Conservation (phyloP, 2,888 invertebrate genomes). For the Dromius quadrimaculatus region DNA sequence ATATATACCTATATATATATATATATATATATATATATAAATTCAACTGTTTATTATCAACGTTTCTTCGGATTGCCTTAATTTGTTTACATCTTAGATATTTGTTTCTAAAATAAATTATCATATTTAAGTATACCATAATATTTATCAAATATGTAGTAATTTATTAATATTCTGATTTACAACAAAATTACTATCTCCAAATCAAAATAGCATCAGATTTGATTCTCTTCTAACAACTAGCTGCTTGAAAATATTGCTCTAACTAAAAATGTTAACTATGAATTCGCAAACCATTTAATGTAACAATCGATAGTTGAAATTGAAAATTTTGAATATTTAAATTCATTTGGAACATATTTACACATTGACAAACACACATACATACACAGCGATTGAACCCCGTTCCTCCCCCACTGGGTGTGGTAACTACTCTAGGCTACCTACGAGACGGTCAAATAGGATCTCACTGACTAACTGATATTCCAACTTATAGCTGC, state of each 20-base stretch:
- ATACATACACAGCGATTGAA: constrained; percentile 47
- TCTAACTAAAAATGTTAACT: neutral
- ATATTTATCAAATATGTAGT: too few species aligned
- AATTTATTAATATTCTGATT: too few species aligned
- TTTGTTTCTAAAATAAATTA: too few species aligned
- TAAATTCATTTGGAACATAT: constrained; percentile 37
- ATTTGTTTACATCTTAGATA: too few species aligned
- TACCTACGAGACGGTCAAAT: constrained; percentile 73
- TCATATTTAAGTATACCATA: too few species aligned
- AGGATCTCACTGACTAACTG: constrained; percentile 73
- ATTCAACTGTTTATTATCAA: too few species aligned
- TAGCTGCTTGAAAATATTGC: neutral
- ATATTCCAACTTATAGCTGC: constrained; percentile 73
- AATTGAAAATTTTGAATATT: constrained; percentile 18
- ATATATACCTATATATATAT: too few species aligned
- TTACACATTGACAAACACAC: constrained; percentile 39
- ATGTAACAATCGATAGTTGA: neutral
- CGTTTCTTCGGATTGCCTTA: too few species aligned
- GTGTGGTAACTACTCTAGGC: constrained; percentile 75
- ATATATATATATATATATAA: constrained; percentile 7
- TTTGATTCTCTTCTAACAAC: too few species aligned
- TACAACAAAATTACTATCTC: too few species aligned
- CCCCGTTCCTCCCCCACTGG: constrained; percentile 70
- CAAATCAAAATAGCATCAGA: too few species aligned
- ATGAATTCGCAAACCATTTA: neutral